phyloP scores from a whole-genome alignment of 1,140 invertebrate genomes.

The Nomia melanderi region DNA sequence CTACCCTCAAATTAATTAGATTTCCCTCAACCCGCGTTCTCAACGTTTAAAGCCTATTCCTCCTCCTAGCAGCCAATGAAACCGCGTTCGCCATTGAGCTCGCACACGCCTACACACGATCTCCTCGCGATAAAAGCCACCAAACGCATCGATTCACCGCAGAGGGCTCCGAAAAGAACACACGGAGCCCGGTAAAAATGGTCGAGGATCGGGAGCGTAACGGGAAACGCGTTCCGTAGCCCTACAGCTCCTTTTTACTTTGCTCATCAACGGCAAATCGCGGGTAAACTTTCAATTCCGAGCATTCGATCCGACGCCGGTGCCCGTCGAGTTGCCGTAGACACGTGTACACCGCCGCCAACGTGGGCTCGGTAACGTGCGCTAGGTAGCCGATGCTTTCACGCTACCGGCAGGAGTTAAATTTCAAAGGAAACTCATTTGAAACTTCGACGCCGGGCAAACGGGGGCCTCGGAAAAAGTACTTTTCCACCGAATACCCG shows the following conservation, averaged over 20 bases:
- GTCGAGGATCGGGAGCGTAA: too few relatives aligned
- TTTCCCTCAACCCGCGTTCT: too few relatives aligned
- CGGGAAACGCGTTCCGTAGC: too few relatives aligned
- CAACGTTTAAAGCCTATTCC: too few relatives aligned
- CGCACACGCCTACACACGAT: too few relatives aligned
- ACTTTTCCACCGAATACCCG: constrained; percentile 44
- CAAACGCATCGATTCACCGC: too few relatives aligned
- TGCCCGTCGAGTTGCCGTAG: neutral
- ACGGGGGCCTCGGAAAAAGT: constrained; percentile 46
- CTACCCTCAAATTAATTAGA: too few relatives aligned
- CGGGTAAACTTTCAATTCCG: constrained; percentile 40
- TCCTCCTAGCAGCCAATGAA: too few relatives aligned
- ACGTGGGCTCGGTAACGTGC: neutral
- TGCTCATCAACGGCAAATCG: constrained; percentile 22
- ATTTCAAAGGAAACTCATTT: constrained; percentile 58
- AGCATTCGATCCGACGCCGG: constrained; percentile 2
- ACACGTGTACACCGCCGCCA: neutral
- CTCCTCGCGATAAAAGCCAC: too few relatives aligned
- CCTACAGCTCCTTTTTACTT: neutral
- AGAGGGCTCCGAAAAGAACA: too few relatives aligned
- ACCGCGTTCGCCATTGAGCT: too few relatives aligned
- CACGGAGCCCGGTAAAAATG: too few relatives aligned
- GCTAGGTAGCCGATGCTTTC: constrained; percentile 19
- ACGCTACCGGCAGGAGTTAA: constrained; percentile 36
- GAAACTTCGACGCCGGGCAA: constrained; percentile 50